These are phyloP conservation scores for Agonopterix subpropinquella DNA, from an alignment of 2,888 invertebrate genomes.

Conservation along the genomic window DNA sequence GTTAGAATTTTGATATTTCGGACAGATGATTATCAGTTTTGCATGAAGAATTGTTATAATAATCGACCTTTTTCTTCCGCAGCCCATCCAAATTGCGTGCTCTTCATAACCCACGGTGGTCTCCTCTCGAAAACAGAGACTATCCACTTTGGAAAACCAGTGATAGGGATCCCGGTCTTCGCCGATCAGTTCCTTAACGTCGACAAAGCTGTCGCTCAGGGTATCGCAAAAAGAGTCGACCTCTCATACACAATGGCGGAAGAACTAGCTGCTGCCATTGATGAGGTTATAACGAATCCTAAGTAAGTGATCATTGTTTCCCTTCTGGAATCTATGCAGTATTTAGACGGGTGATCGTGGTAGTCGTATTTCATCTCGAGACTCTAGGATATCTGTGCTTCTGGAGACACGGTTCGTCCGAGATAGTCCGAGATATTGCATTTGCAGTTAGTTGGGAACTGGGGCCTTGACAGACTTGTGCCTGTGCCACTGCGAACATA, in stretches of 20 bases:
- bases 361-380: too few relatives aligned
- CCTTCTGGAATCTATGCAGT: background rate
- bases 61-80: slow-evolving; percentile 5
- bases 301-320: background rate
- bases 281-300: slow-evolving; percentile 23
- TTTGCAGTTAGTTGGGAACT: too few relatives aligned
- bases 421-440: too few relatives aligned
- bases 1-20: too few relatives aligned
- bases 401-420: too few relatives aligned
- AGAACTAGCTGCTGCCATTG: slow-evolving; percentile 26
- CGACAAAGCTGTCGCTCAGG: slow-evolving; percentile 31
- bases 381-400: too few relatives aligned
- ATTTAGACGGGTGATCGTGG: too few relatives aligned
- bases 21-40: too few relatives aligned
- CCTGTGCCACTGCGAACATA: too few relatives aligned
- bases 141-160: slow-evolving; percentile 41
- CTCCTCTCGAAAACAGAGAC: slow-evolving; percentile 45
- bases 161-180: slow-evolving; percentile 48
- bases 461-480: too few relatives aligned
- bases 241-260: slow-evolving; percentile 24
- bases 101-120: slow-evolving; percentile 58
- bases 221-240: slow-evolving; percentile 30
- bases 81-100: slow-evolving; percentile 51
- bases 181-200: slow-evolving; percentile 49
- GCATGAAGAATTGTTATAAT: background rate